phyloP scores from a whole-genome alignment of 2,888 invertebrate species.

The Caenorhabditis zanzibari region DNA sequence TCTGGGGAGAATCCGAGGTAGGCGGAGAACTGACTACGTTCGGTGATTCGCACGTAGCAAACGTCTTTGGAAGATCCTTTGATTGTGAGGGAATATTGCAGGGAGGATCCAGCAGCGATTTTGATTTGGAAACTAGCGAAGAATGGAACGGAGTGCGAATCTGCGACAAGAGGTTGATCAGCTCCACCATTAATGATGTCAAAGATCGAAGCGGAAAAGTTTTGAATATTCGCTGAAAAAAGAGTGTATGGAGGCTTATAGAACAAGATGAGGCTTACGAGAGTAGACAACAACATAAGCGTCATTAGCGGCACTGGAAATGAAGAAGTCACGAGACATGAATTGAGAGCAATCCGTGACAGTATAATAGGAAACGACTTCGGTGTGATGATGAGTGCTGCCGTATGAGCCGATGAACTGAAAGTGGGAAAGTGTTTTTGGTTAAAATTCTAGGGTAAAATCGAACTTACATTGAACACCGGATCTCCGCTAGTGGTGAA shows the following conservation, averaged over 20 bases:
- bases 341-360: slow-evolving; percentile 38
- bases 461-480: slow-evolving; percentile 57
- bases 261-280: slow-evolving; percentile 28
- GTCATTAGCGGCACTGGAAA: slow-evolving; percentile 41
- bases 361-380: slow-evolving; percentile 54
- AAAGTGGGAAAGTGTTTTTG: too few species aligned
- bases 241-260: not conserved
- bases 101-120: slow-evolving; percentile 16
- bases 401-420: slow-evolving; percentile 70
- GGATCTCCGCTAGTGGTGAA: slow-evolving; percentile 62
- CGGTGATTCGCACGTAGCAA: slow-evolving; percentile 58
- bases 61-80: slow-evolving; percentile 6
- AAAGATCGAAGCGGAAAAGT: slow-evolving; percentile 28
- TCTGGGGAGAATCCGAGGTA: slow-evolving; percentile 70
- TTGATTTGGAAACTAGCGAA: slow-evolving; percentile 62
- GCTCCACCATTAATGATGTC: not conserved
- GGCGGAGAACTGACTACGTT: slow-evolving; percentile 61
- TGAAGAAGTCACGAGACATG: slow-evolving; percentile 24
- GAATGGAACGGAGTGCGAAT: slow-evolving; percentile 62
- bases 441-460: not conserved
- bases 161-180: slow-evolving; percentile 32
- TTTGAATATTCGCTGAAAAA: slow-evolving; percentile 57
- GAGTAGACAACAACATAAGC: slow-evolving; percentile 53
- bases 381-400: slow-evolving; percentile 69
- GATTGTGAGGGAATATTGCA: slow-evolving; percentile 22